Percentiles rank a stretch among this genome's conserved stretches.
phyloP scores from a whole-genome alignment of 2,888 invertebrate species.

The Epinotia bilunana region DNA sequence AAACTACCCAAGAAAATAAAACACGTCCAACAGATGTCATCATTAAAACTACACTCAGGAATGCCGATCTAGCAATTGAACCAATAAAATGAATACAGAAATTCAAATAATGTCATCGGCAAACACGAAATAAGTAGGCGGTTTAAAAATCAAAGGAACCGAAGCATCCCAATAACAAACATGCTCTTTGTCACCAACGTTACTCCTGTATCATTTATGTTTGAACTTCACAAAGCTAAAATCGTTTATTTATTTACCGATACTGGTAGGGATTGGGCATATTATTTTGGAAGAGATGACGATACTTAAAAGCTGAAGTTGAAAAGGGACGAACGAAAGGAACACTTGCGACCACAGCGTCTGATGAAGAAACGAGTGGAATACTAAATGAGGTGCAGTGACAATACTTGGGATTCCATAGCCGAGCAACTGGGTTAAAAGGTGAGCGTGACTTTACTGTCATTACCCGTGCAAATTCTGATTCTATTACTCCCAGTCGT shows the following conservation, averaged over 20 bases:
- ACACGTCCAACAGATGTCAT: constrained; percentile 45
- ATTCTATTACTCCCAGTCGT: constrained; percentile 47
- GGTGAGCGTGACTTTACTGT: constrained; percentile 78
- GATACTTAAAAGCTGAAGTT: constrained; percentile 51
- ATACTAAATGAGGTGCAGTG: constrained; percentile 68
- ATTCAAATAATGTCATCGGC: constrained; percentile 61
- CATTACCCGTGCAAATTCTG: constrained; percentile 73
- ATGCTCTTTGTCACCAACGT: constrained; percentile 59
- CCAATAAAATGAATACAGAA: constrained; percentile 64
- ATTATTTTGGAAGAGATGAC: constrained; percentile 65
- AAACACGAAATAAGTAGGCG: constrained; percentile 60
- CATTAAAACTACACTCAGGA: constrained; percentile 46
- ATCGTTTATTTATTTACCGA: constrained; percentile 66
- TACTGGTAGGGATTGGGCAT: constrained; percentile 64
- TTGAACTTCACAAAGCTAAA: constrained; percentile 65
- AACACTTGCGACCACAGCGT: constrained; percentile 76
- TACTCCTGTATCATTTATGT: constrained; percentile 55
- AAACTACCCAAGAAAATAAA: constrained; percentile 22
- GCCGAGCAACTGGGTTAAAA: constrained; percentile 79
- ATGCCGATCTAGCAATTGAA: constrained; percentile 63
- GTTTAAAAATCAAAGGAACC: constrained; percentile 65
- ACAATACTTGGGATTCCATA: constrained; percentile 78
- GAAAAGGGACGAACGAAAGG: constrained; percentile 62
- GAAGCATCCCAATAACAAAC: constrained; percentile 71
- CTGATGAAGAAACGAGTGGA: constrained; percentile 69